Conservation (phyloP, 2,888 invertebrate genomes). For the Atethmia centrago region DNA sequence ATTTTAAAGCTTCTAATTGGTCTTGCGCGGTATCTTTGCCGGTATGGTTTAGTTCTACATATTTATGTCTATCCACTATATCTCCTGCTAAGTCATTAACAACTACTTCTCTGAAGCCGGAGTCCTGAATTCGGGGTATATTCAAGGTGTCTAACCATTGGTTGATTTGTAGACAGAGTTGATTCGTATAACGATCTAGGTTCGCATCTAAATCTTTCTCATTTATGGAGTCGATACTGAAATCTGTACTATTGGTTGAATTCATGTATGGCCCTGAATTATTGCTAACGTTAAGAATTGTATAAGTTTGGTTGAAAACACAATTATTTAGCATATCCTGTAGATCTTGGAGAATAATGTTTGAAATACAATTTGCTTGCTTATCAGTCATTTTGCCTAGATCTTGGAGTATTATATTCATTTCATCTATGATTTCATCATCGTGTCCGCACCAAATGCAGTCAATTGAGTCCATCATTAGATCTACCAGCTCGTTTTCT, state of each 20-base stretch:
- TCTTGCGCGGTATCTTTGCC: constrained; percentile 65
- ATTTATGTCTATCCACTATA: constrained; percentile 80
- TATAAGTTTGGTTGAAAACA: constrained; percentile 64
- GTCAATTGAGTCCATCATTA: constrained; percentile 71
- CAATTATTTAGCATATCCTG: constrained; percentile 51
- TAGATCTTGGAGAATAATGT: constrained; percentile 64
- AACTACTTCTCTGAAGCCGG: constrained; percentile 67
- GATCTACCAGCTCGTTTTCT: constrained; percentile 72
- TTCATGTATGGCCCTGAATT: constrained; percentile 54
- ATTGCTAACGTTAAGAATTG: constrained; percentile 63
- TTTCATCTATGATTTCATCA: constrained; percentile 67
- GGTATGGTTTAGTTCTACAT: constrained; percentile 74
- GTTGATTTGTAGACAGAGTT: constrained; percentile 75
- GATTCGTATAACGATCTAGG: constrained; percentile 66
- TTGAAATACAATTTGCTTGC: constrained; percentile 70
- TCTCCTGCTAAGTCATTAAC: constrained; percentile 79
- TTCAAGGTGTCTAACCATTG: constrained; percentile 76
- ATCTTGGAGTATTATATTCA: constrained; percentile 68
- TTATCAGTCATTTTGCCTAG: constrained; percentile 65
- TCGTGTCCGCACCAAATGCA: constrained; percentile 63
- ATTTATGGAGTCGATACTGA: constrained; percentile 50
- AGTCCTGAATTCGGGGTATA: constrained; percentile 63
- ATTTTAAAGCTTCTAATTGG: constrained; percentile 81
- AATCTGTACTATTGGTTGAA: constrained; percentile 40
- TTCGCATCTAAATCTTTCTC: constrained; percentile 66